Percentiles rank a stretch among this genome's conserved stretches.
Evolutionary conservation across 2,113 vertebrate genomes (phyloP).

Genomic region (Aleadryas rufinucha): DNA sequence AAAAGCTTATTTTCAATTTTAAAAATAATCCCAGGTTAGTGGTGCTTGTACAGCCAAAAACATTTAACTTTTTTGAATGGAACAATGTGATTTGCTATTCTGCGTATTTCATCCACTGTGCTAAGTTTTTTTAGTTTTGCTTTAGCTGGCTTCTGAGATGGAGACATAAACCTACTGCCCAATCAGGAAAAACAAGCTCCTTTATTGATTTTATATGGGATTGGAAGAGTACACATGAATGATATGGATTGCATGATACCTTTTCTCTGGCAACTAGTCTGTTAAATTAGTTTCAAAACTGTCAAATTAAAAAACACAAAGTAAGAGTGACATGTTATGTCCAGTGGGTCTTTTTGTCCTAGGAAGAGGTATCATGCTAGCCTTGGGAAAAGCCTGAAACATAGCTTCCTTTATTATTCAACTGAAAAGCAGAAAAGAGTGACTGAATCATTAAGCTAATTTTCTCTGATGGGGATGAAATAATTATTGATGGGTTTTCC

Average conservation of each 20-base stretch:
- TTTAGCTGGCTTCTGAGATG: neutral
- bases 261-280: neutral
- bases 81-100: neutral
- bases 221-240: neutral
- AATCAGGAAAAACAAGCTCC: neutral
- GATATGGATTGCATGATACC: neutral
- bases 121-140: neutral
- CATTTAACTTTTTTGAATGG: neutral
- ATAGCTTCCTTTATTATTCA: neutral
- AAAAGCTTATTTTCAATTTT: neutral
- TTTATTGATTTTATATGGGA: neutral
- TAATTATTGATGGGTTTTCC: neutral
- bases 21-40: neutral
- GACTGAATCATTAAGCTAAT: neutral
- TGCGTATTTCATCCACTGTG: neutral
- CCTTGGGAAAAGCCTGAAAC: slow-evolving; percentile 10
- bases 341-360: slow-evolving; percentile 37
- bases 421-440: neutral
- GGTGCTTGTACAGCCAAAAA: neutral
- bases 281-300: neutral
- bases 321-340: neutral
- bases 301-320: neutral
- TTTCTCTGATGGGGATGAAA: neutral
- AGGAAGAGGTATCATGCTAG: slow-evolving; percentile 2
- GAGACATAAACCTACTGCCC: neutral